Percentiles rank a stretch among this genome's conserved stretches.
These are phyloP conservation scores for Neosilurus hyrtlii DNA, from an alignment of 2,797 vertebrate genomes.

Conservation along the genomic window DNA sequence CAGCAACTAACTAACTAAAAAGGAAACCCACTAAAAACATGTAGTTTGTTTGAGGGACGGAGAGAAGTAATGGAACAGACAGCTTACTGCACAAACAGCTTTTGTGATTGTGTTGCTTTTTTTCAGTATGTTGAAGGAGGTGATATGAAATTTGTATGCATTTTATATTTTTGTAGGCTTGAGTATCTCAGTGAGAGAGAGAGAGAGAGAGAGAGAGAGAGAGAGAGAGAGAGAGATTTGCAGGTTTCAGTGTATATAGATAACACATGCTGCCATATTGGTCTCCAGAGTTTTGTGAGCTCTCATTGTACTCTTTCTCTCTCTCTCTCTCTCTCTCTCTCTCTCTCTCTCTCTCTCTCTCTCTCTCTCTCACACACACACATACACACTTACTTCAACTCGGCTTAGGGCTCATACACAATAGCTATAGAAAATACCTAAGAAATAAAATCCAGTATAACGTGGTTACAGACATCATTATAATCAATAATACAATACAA, in stretches of 20 bases:
- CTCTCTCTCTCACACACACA: constrained; percentile 13
- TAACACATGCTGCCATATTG: constrained; percentile 8
- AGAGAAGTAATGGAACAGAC: neutral
- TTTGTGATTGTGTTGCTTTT: neutral
- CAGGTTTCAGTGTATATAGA: constrained; percentile 18
- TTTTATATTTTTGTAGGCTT: neutral
- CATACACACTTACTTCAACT: neutral
- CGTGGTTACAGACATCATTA: neutral
- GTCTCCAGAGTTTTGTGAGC: neutral
- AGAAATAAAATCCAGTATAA: neutral
- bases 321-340: too few relatives aligned
- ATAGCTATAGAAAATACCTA: neutral
- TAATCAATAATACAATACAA: neutral
- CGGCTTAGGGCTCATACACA: neutral
- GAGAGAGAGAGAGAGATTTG: constrained; percentile 41
- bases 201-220: constrained; percentile 52
- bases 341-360: too few relatives aligned
- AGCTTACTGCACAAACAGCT: neutral
- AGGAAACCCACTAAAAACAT: neutral
- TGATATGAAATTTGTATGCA: neutral
- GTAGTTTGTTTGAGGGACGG: neutral
- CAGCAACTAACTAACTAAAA: too few relatives aligned
- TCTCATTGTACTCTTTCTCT: neutral
- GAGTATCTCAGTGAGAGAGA: neutral
- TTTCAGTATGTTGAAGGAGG: neutral